Percentiles rank a stretch among this genome's conserved stretches.
Evolutionary conservation across 1,140 invertebrate genomes (phyloP).

Genomic region (Stegodyphus dumicola): DNA sequence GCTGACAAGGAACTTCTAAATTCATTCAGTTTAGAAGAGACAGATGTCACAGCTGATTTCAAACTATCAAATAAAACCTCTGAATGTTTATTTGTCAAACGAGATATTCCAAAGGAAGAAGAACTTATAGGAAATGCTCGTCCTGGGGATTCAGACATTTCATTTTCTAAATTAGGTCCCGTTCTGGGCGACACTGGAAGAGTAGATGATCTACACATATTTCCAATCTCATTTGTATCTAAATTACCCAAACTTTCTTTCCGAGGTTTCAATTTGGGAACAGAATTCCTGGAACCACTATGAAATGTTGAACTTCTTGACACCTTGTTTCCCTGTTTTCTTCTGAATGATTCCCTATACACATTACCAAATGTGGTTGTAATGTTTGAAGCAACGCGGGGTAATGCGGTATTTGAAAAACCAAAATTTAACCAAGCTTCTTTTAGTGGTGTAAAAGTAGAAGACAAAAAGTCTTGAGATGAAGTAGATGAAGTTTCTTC

Average conservation of each 20-base stretch:
- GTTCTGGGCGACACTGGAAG: constrained; percentile 39
- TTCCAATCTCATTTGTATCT: neutral
- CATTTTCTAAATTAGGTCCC: neutral
- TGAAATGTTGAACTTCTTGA: constrained; percentile 64
- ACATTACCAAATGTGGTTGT: constrained; percentile 51
- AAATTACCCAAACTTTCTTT: constrained; percentile 29
- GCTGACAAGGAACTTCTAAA: constrained; percentile 86
- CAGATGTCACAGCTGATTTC: constrained; percentile 79
- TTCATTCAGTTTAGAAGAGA: constrained; percentile 91
- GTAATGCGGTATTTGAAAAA: constrained; percentile 31
- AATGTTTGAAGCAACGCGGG: constrained; percentile 41
- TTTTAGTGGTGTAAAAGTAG: constrained; percentile 63
- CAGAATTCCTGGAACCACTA: constrained; percentile 32
- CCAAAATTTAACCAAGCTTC: constrained; percentile 61
- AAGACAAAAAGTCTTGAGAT: constrained; percentile 53
- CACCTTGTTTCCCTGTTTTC: constrained; percentile 32
- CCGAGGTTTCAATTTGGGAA: constrained; percentile 31
- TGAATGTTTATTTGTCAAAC: constrained; percentile 84
- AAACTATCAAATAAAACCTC: constrained; percentile 80
- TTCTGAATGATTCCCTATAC: constrained; percentile 41
- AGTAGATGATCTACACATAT: constrained; percentile 59
- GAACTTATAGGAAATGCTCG: constrained; percentile 14
- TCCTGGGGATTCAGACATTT: neutral
- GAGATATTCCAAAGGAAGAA: constrained; percentile 42
- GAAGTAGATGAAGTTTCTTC: constrained; percentile 8